These are phyloP conservation scores for Sebastes vulpes DNA, from an alignment of 2,797 vertebrate genomes.

Conservation along the genomic window DNA sequence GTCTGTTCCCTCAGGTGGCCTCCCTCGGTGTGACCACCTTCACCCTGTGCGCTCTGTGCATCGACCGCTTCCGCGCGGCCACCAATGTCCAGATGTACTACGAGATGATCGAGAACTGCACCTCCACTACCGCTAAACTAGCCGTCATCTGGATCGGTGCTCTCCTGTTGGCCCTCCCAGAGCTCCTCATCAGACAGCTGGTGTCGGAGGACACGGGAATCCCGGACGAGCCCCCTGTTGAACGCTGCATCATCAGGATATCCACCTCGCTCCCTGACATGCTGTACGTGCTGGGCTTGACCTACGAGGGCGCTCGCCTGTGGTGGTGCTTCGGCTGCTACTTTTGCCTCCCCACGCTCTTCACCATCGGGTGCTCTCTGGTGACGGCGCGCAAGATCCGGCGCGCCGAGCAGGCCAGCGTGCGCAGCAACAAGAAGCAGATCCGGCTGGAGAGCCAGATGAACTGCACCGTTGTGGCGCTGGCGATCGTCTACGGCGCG, in stretches of 20 bases:
- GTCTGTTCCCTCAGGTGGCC: slow-evolving; percentile 88
- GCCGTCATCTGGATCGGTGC: slow-evolving; percentile 98
- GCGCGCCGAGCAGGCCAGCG: slow-evolving; percentile 92
- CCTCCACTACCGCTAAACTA: slow-evolving; percentile 94
- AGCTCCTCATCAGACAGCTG: slow-evolving; percentile 95
- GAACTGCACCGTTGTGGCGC: slow-evolving; percentile 97
- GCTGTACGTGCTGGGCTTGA: slow-evolving; percentile 94
- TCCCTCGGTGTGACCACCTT: slow-evolving; percentile 97
- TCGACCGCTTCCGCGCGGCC: slow-evolving; percentile 96
- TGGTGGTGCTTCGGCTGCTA: slow-evolving; percentile 99
- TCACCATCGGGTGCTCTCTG: slow-evolving; percentile 96
- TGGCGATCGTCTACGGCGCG: slow-evolving; percentile 96
- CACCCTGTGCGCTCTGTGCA: slow-evolving; percentile 96
- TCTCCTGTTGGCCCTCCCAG: slow-evolving; percentile 93
- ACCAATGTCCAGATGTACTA: slow-evolving; percentile 99
- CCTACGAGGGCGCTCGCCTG: slow-evolving; percentile 94
- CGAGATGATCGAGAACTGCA: slow-evolving; percentile 98
- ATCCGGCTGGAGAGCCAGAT: slow-evolving; percentile 98
- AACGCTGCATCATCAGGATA: slow-evolving; percentile 94
- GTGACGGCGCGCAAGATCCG: slow-evolving; percentile 96
- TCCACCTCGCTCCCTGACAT: slow-evolving; percentile 94
- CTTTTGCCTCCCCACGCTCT: slow-evolving; percentile 96
- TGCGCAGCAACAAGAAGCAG: slow-evolving; percentile 95
- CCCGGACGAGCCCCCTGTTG: slow-evolving; percentile 67
- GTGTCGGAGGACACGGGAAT: slow-evolving; percentile 84